Base-by-base conservation (phyloP, 2,888 invertebrate species). In the Ophion obscuratus region DNA sequence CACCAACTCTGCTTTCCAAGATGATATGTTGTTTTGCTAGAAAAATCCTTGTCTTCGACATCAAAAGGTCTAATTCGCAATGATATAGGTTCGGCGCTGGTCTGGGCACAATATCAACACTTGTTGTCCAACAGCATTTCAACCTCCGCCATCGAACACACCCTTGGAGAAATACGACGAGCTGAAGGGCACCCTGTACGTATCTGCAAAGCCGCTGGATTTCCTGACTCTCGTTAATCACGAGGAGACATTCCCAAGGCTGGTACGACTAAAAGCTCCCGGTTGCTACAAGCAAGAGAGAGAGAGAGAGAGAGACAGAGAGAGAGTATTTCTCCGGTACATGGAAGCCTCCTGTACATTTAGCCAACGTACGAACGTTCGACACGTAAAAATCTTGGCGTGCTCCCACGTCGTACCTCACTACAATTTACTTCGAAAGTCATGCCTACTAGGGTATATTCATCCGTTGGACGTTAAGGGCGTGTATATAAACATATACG, bases 361-460 rank as follows among this genome's bases (percentile, higher is more conserved):
- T 82, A 66, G 53, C 67, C 66, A 68, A 74, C 70, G 68, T 67
- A 73, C 79, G 77, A 83, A 70, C 79, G 61, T 71, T 31, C 81
- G 80, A 87, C 85, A 88, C 57, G 79, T 66, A 44, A 86, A 87
- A 88, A 87, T 85, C 59, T 36, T 88, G 82, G 86, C 87, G 87
- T 88, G 87, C 85, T 88, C 76, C 64, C 71, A 81, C 85, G 81
- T 88, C 86, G 87, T 87, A 85, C 86, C 83, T 88, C 84, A 79
- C 76, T 83, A 87, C 76, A 76, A 76, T 86, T 86, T 84, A 75
- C 79, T 77, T 77, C 77, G 73, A 84, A 73, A 81, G 75, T 81
- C 76, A 81, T 82, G 75, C 81, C 85, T 70, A 44, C 71, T 57
- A 62, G 85, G 81, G 83, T 85, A 83, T 84, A 87, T 88, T 87